These are phyloP conservation scores for Mionectes olivaceus DNA, from an alignment of 2,797 vertebrate genomes.

Conservation along the genomic window DNA sequence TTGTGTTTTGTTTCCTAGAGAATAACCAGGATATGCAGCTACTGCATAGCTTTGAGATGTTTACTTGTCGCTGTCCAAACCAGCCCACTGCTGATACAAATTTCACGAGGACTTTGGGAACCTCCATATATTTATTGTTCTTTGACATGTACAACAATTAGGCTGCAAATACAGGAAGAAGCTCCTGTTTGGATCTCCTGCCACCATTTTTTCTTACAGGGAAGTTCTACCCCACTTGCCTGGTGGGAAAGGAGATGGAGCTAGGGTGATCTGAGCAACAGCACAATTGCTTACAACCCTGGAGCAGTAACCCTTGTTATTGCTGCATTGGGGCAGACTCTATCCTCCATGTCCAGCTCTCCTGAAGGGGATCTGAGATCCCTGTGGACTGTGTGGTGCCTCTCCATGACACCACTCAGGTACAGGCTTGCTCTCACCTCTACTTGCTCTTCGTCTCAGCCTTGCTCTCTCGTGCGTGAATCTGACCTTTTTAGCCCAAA, in stretches of 20 bases:
- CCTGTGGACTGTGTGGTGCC: rapidly evolving
- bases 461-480: rapidly evolving
- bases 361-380: background rate
- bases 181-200: background rate
- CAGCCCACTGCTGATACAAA: background rate
- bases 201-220: background rate
- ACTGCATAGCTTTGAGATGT: background rate
- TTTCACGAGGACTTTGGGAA: background rate
- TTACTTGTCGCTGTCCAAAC: background rate
- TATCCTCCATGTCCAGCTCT: background rate
- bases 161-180: background rate
- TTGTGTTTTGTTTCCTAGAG: background rate
- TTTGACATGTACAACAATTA: rapidly evolving
- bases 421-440: background rate
- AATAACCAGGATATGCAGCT: slow-evolving; percentile 4
- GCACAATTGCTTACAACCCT: background rate
- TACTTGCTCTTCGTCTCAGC: background rate
- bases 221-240: background rate
- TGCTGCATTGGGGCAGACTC: background rate
- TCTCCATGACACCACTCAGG: background rate
- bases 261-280: background rate
- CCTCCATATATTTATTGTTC: background rate
- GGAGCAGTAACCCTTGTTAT: background rate
- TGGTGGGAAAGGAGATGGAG: background rate
- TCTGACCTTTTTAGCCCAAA: background rate